phyloP scores from a whole-genome alignment of 2,888 invertebrate genomes.

The Microplitis deprimator region DNA sequence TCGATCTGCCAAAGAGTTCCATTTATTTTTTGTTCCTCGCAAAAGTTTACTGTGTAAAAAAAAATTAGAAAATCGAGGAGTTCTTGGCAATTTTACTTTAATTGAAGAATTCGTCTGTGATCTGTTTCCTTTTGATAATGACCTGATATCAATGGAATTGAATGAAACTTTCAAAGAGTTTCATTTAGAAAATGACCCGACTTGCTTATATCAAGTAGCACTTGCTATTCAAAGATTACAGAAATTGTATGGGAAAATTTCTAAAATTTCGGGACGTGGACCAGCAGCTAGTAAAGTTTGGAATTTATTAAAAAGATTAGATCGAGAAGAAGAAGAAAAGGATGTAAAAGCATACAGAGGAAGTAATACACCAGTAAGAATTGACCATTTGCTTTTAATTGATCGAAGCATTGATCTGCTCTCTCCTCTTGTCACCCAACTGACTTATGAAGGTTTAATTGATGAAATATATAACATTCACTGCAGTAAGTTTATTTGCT shows the following conservation, averaged over 20 bases:
- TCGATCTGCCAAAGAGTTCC: constrained; percentile 80
- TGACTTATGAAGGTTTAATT: constrained; percentile 97
- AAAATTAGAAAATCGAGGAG: constrained; percentile 86
- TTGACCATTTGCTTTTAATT: constrained; percentile 91
- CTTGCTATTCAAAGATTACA: constrained; percentile 89
- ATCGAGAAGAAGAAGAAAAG: constrained; percentile 75
- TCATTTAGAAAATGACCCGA: constrained; percentile 90
- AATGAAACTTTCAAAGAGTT: constrained; percentile 86
- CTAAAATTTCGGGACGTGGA: constrained; percentile 92
- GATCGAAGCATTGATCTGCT: constrained; percentile 94
- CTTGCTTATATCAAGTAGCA: constrained; percentile 89
- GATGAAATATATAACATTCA: constrained; percentile 95
- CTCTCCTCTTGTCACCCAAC: constrained; percentile 92
- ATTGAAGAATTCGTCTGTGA: constrained; percentile 90
- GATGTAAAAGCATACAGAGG: constrained; percentile 66
- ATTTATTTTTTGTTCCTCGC: constrained; percentile 91
- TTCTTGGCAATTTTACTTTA: constrained; percentile 82
- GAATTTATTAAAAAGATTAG: constrained; percentile 85
- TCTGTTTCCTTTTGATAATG: constrained; percentile 91
- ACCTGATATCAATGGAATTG: constrained; percentile 93
- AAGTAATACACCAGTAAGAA: constrained; percentile 70
- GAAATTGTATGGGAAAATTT: constrained; percentile 90
- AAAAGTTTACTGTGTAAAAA: constrained; percentile 90
- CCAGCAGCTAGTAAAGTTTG: constrained; percentile 89
- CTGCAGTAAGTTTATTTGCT: constrained; percentile 72